These are phyloP conservation scores for Gortyna flavago DNA, from an alignment of 2,888 invertebrate genomes.

Conservation along the genomic window DNA sequence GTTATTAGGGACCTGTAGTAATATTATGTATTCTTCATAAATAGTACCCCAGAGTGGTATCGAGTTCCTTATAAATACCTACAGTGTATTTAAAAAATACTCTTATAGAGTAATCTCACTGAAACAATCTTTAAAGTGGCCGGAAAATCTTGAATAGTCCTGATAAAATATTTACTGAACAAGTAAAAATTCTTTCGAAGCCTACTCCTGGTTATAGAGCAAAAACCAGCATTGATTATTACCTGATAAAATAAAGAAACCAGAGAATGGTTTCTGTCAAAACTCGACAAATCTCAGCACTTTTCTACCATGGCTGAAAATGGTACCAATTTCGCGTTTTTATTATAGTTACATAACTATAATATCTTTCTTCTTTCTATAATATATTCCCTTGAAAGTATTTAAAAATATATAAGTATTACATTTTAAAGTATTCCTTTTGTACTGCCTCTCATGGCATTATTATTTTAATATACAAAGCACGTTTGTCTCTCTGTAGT, in stretches of 20 bases:
- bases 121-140: not conserved
- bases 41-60: not conserved
- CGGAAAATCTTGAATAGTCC: not conserved
- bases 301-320: not conserved
- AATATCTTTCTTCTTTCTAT: not conserved
- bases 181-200: not conserved
- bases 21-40: not conserved
- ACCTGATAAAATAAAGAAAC: not conserved
- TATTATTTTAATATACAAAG: not conserved
- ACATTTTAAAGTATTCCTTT: slow-evolving; percentile 29
- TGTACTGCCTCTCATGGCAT: not conserved
- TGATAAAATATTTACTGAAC: not conserved
- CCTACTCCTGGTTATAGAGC: too few relatives aligned
- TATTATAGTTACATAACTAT: not conserved
- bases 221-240: not conserved
- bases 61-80: not conserved
- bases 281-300: not conserved
- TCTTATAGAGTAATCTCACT: not conserved
- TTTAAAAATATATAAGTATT: slow-evolving; percentile 16
- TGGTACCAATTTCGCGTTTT: slow-evolving; percentile 37
- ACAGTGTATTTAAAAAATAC: not conserved
- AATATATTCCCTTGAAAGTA: not conserved
- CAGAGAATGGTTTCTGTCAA: not conserved
- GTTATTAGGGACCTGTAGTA: slow-evolving; percentile 48
- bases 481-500: slow-evolving; percentile 20